Percentiles rank a stretch among this genome's conserved stretches.
phyloP scores from a whole-genome alignment of 2,797 vertebrate species.

The Furcifer pardalis region DNA sequence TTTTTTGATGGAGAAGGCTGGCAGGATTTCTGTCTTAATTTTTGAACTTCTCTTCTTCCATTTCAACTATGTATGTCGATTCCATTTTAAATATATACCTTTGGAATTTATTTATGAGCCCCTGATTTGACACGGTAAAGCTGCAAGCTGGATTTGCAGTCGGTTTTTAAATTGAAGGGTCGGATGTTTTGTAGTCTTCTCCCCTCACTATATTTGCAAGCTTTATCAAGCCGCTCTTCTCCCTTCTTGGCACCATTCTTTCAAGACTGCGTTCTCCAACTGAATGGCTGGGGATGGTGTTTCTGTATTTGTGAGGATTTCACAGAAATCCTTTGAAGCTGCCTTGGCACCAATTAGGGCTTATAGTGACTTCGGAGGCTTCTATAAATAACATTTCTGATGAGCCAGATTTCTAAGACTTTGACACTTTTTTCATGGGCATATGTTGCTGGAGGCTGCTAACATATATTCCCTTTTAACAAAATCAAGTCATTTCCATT shows the following conservation, averaged over 20 bases:
- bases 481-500: background rate
- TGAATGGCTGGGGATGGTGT: background rate
- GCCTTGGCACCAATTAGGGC: conserved; percentile 23
- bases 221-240: background rate
- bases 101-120: conserved; percentile 7
- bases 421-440: background rate
- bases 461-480: background rate
- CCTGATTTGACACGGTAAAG: background rate
- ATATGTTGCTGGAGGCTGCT: background rate
- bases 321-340: conserved; percentile 22
- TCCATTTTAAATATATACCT: background rate
- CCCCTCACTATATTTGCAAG: background rate
- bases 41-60: background rate
- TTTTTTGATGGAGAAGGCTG: background rate
- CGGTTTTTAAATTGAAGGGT: background rate
- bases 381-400: conserved; percentile 35
- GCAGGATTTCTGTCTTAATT: background rate
- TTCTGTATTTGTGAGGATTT: conserved; percentile 23
- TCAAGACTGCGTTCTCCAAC: background rate
- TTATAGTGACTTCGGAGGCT: conserved; percentile 13
- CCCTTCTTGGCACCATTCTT: background rate
- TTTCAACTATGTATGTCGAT: background rate
- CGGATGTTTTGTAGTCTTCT: background rate
- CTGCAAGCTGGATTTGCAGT: conserved; percentile 4
- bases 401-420: conserved; percentile 3